Base-by-base conservation (phyloP, 2,888 invertebrate genomes). In the Synergus umbraculus region DNA sequence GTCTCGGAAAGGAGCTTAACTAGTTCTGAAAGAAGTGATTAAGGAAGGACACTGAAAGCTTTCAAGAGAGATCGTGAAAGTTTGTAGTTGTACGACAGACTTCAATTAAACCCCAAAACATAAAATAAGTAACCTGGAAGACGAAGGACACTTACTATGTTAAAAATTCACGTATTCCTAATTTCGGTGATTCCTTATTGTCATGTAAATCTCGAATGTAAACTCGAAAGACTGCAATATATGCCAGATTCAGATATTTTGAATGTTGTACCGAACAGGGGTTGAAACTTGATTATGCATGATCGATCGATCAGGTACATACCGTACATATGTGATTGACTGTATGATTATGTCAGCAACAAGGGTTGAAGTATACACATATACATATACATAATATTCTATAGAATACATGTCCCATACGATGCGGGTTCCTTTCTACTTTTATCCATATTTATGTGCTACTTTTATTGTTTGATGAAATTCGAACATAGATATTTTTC, bases 41-140 rank as follows among this genome's bases (percentile, higher is more conserved):
- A 73, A 73, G 73, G 73, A 54, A 73, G 73, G 54, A 49, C 73
- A 54, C 73, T 73, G 49, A 73, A 73, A 73, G 73, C 73, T 73
- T 73, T 73, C 37, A 73, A 15, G 37, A 12, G 54, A 41, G 54
- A 73, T 54, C 73, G 37, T 49, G 37, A 73, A 73, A 73, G 73
- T 54, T 54, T 73, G 46, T 37, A 73, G 22, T 29, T 69, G 9
- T 54, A 73, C 37, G n/a, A 73, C n/a, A 73, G 54, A n/a, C 46
- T 29, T 73, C 54, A 73, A 54, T 73, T 73, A 54, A 29, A n/a
- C n/a, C n/a, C 10, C 46, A 8, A 69, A 67, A 67, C 44, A 67
- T 46, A 67, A 67, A 43, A 22, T 15, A 37, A 69, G 22, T 60
- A 22, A 60, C 18, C 10, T 60, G 60, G 22, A 60, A 22, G 12